These are phyloP conservation scores for Apogon talboti DNA, from an alignment of 2,797 vertebrate species.

Conservation along the genomic window DNA sequence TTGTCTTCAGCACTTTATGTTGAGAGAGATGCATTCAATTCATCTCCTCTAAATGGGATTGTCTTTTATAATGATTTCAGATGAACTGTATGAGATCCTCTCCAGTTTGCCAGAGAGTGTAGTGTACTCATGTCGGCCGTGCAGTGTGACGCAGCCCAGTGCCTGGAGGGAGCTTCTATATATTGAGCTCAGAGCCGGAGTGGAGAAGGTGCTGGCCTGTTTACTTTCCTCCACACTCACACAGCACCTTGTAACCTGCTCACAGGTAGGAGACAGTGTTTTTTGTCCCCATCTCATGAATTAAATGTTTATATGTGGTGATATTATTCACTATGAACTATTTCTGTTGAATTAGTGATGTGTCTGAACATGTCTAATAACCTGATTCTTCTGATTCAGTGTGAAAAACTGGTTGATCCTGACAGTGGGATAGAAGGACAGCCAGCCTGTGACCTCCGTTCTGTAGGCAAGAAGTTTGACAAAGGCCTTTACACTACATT, in stretches of 20 bases:
- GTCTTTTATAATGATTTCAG: slow-evolving; percentile 68
- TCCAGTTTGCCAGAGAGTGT: slow-evolving; percentile 92
- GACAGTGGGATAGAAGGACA: slow-evolving; percentile 75
- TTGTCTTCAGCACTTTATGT: neutral
- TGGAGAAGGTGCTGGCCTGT: slow-evolving; percentile 90
- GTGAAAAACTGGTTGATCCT: slow-evolving; percentile 77
- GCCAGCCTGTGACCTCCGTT: slow-evolving; percentile 87
- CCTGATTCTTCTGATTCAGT: slow-evolving; percentile 75
- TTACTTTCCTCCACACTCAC: slow-evolving; percentile 87
- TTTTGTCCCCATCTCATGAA: neutral
- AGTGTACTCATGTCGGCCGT: slow-evolving; percentile 91
- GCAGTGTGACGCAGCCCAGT: slow-evolving; percentile 84
- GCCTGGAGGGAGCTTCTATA: slow-evolving; percentile 90
- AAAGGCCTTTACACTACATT: slow-evolving; percentile 89
- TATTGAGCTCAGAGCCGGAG: slow-evolving; percentile 87
- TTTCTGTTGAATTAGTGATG: neutral
- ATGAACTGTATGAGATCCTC: slow-evolving; percentile 93
- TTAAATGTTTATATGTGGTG: neutral
- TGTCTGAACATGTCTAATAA: neutral
- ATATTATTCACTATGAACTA: neutral
- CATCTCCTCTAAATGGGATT: neutral
- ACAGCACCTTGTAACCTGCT: slow-evolving; percentile 87
- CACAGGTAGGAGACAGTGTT: slow-evolving; percentile 79
- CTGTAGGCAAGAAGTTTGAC: slow-evolving; percentile 90
- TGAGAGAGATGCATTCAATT: neutral